A percentile compares a stretch with the other conserved stretches of the same genome.
These are phyloP conservation scores for Anseranas semipalmata DNA, from an alignment of 2,113 vertebrate genomes.

Conservation along the genomic window DNA sequence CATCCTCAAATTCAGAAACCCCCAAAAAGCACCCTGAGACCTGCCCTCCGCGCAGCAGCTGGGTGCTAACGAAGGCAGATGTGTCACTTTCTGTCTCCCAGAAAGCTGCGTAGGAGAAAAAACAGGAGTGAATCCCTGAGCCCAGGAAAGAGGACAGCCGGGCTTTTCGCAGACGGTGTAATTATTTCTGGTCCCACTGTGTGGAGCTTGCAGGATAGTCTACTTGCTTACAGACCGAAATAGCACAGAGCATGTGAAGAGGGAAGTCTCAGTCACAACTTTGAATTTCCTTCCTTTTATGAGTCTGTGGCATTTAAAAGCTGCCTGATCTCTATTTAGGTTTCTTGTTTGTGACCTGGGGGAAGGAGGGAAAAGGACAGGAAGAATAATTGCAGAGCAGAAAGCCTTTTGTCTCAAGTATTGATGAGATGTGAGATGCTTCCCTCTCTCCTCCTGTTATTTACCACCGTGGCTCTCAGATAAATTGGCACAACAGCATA, in stretches of 20 bases:
- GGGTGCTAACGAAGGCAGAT: too few relatives aligned
- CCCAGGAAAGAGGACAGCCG: neutral
- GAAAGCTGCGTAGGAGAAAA: rapidly evolving
- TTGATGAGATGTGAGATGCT: neutral
- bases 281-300: conserved; percentile 9
- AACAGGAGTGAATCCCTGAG: neutral
- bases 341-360: conserved; percentile 26
- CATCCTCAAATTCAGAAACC: rapidly evolving
- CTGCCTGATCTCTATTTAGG: conserved; percentile 32
- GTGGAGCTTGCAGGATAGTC: neutral
- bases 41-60: rapidly evolving
- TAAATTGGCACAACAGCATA: neutral
- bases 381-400: conserved; percentile 15
- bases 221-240: neutral
- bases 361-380: conserved; percentile 46
- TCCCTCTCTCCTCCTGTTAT: neutral
- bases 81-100: rapidly evolving
- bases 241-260: neutral
- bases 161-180: neutral
- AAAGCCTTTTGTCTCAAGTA: conserved; percentile 39
- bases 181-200: neutral
- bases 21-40: rapidly evolving
- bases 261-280: neutral
- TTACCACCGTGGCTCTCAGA: neutral
- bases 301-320: conserved; percentile 62